Conservation (phyloP, 2,797 vertebrate genomes). For the Rhodeus uyekii region DNA sequence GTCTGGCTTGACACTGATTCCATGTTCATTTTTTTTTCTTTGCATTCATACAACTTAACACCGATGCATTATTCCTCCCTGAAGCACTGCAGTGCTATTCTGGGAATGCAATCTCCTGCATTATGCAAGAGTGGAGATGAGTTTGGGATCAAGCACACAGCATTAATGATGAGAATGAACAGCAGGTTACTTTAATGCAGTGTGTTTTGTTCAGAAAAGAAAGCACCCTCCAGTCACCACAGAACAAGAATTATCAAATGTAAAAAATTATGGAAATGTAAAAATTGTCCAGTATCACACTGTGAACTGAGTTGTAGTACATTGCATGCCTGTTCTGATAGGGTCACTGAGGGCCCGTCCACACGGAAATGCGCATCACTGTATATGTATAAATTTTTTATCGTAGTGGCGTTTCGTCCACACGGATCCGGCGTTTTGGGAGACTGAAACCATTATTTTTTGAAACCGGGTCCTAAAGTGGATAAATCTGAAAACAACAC, state of each 20-base stretch:
- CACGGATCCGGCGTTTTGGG: too few species aligned
- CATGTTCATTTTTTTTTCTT: neutral
- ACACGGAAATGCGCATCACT: too few species aligned
- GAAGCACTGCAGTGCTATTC: constrained; percentile 24
- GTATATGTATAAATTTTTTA: too few species aligned
- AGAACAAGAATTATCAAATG: neutral
- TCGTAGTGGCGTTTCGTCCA: too few species aligned
- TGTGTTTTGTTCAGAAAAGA: constrained; percentile 24
- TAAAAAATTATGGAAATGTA: neutral
- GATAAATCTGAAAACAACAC: too few species aligned
- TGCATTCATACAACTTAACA: constrained; percentile 19
- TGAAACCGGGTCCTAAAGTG: too few species aligned
- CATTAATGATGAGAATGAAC: constrained; percentile 20
- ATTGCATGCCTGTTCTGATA: neutral
- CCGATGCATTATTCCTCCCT: constrained; percentile 16
- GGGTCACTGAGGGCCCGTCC: too few species aligned
- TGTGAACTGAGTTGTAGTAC: neutral
- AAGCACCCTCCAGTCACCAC: constrained; percentile 2
- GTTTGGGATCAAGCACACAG: constrained; percentile 1
- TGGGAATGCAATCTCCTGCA: constrained; percentile 18
- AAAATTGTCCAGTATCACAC: neutral
- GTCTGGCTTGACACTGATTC: constrained; percentile 18
- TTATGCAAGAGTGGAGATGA: constrained; percentile 36
- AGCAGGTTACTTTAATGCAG: constrained; percentile 27
- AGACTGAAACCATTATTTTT: too few species aligned